Conservation (phyloP, 2,888 invertebrate genomes). For the Dicranocentrus wangi region DNA sequence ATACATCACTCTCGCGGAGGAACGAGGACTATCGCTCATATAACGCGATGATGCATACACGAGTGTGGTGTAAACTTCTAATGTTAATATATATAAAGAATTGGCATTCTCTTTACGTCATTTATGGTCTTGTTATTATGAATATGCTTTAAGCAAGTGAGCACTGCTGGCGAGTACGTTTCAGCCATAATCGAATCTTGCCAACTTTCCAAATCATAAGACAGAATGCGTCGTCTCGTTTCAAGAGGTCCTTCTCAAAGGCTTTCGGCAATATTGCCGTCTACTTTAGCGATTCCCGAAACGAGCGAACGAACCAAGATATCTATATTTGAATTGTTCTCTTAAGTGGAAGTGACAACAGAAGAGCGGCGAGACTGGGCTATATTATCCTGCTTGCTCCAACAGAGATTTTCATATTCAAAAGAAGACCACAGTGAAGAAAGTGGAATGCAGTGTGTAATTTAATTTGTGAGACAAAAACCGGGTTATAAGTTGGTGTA, state of each 20-base stretch:
- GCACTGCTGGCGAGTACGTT: too few species aligned
- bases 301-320: conserved; percentile 42
- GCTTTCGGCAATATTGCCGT: conserved; percentile 53
- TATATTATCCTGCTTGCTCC: too few species aligned
- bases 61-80: too few species aligned
- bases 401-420: too few species aligned
- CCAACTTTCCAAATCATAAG: conserved; percentile 56
- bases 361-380: conserved; percentile 7
- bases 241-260: conserved; percentile 49
- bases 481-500: conserved; percentile 51
- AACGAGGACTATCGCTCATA: too few species aligned
- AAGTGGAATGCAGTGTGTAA: conserved; percentile 48
- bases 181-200: conserved; percentile 57
- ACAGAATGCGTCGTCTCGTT: conserved; percentile 36
- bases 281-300: conserved; percentile 24
- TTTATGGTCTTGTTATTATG: background rate
- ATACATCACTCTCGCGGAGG: too few species aligned
- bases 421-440: conserved; percentile 8
- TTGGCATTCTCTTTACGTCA: too few species aligned
- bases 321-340: conserved; percentile 61
- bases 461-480: conserved; percentile 61
- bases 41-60: too few species aligned
- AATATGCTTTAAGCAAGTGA: background rate
- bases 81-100: too few species aligned
- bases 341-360: conserved; percentile 58